Base-by-base conservation (phyloP, 2,888 invertebrate genomes). In the Odontothrips loti region DNA sequence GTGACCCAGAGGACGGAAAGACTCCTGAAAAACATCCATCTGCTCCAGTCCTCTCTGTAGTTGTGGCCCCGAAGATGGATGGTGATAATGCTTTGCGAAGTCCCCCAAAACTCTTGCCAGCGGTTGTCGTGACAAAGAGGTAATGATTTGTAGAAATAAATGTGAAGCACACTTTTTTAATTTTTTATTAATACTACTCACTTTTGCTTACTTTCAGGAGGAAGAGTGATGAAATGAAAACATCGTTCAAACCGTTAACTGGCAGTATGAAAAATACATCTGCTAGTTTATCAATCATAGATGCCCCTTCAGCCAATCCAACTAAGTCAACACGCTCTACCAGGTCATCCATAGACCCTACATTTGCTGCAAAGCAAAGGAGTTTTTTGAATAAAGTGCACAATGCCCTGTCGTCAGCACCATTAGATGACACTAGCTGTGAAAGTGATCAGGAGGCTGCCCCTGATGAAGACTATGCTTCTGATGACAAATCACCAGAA, bases 321-420 rank as follows among this genome's bases (percentile, higher is more conserved):
- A 23, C 11, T 4, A 68, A 68, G 23, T 68, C 68, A 23, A 68
- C 68, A 20, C 85, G 91, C 80, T 91, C 91, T 82, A 90, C 91
- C 89, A 88, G 92, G 81, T 91, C 91, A 15, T 82, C 82, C 11
- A 91, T 91, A 85, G 92, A 92, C 84, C 90, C 90, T 15, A 92
- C 92, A 79, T 91, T 91, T 88, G 90, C 90, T 0, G 89, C 89
- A 83, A 92, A 91, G 85, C 91, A 91, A 80, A 90, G 90, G 83
- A 90, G 89, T 83, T 92, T 92, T 84, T 86, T 91, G 17, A 90
- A 90, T 84, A 89, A 91, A 81, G 88, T 91, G 29, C 79, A 81
- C 34, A 78, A 82, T 78, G 80, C 80, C 12, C 68, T 68, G 23
- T 68, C 68, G 9, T 68, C 68, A 8, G 23, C 27, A 68, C 68